A percentile compares a stretch with the other conserved stretches of the same genome.
phyloP scores from a whole-genome alignment of 2,888 invertebrate genomes.

The Andrena praecox region DNA sequence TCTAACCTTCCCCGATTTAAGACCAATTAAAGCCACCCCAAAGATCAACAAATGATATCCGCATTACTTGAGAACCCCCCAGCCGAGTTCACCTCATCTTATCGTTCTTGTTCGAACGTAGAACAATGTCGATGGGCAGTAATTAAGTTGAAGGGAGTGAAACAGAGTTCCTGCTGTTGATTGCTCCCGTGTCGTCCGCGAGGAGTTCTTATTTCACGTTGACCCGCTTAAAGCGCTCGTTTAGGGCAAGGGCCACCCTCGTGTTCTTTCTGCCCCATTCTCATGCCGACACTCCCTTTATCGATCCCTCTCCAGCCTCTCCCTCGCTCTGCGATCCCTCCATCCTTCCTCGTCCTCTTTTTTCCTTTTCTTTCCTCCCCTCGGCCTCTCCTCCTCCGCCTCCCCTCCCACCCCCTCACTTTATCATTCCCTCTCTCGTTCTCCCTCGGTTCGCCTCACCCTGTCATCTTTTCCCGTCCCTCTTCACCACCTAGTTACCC shows the following conservation, averaged over 20 bases:
- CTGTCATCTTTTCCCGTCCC: conserved; percentile 50
- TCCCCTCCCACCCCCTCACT: conserved; percentile 44
- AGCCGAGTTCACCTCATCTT: not conserved
- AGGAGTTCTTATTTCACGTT: conserved; percentile 53
- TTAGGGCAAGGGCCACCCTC: conserved; percentile 73
- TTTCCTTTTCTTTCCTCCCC: conserved; percentile 41
- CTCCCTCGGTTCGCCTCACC: conserved; percentile 19
- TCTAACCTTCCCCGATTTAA: no score
- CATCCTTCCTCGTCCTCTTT: conserved; percentile 34
- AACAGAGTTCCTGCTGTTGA: conserved; percentile 33
- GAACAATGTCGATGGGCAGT: not conserved
- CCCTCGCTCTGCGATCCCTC: conserved; percentile 45
- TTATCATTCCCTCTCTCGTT: conserved; percentile 21
- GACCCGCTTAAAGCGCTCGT: conserved; percentile 71
- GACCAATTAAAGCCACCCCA: no score
- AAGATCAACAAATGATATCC: no score
- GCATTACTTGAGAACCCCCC: no score
- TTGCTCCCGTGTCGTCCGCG: conserved; percentile 23
- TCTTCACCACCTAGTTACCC: conserved; percentile 76
- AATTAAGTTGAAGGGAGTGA: conserved; percentile 10
- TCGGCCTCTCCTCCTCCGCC: conserved; percentile 29
- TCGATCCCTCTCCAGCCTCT: conserved; percentile 71
- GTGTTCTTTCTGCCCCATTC: conserved; percentile 75
- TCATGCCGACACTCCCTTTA: conserved; percentile 83
- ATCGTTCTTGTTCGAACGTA: not conserved